Evolutionary conservation across 2,113 vertebrate species (phyloP), one percentile per base, ranked within the genome.

Genomic region (Cariama cristata): DNA sequence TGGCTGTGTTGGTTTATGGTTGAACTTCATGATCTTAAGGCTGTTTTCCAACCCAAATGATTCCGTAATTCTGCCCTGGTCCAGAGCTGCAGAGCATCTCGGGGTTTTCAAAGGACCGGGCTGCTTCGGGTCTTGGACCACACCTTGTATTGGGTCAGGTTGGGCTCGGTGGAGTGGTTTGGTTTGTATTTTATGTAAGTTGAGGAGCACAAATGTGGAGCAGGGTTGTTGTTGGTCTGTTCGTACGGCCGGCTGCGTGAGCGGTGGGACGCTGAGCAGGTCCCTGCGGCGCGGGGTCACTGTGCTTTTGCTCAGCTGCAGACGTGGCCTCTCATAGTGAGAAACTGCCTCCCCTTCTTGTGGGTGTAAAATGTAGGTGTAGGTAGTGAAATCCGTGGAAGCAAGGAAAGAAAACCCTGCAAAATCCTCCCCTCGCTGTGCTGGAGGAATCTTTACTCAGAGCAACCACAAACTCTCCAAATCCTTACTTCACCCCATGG

Each of bases 281-380:
- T 3, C 8, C 3, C 10, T 6, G 5, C 6, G 16, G 14, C 8
- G 1, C 6, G 2, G 12, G 56, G 12, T 35, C 5, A 3, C 12
- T 10, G 32, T 7, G 32, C 26, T 53, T 35, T 27, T 11, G 11
- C 71, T 28, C 15, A 8, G 12, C 56, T 44, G 53, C 28, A 18
- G 8, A 26, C 62, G 32, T 2, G 27, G 47, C 30, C 35, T 77
- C 32, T 30, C 0, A 3, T 5, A 4, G 17, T 2, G n/a, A 58
- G 42, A 22, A 62, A 21, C 20, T 9, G 20, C 23, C n/a, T 33
- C 42, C 44, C 2, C 2, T 27, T 28, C 71, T 38, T 47, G 7
- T 0, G 19, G 40, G 49, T 26, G 27, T 40, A 30, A 47, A 35
- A 42, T 4, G 13, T 9, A 26, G 28, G 33, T 4, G 5, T 5